Conservation (phyloP, 2,797 vertebrate species). For the Takifugu rubripes region DNA sequence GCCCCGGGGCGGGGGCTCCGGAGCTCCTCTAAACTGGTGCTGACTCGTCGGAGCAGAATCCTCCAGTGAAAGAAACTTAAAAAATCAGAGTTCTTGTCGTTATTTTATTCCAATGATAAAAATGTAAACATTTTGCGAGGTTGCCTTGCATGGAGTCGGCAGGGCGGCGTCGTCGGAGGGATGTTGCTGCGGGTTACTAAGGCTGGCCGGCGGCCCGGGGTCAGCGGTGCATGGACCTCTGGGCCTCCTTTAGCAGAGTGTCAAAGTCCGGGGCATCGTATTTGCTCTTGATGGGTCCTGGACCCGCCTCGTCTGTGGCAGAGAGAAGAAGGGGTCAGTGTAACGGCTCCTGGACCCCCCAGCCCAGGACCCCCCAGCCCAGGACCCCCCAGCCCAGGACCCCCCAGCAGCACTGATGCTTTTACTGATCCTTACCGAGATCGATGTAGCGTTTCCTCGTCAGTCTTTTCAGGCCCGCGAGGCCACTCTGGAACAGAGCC, state of each 20-base stretch:
- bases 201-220: conserved; percentile 72
- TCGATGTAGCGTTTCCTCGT: conserved; percentile 90
- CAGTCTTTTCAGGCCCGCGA: conserved; percentile 77
- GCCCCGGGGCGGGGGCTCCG: conserved; percentile 35
- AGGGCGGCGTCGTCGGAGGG: conserved; percentile 48
- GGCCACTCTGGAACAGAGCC: conserved; percentile 79
- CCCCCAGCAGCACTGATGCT: too few species aligned
- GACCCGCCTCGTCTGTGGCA: conserved; percentile 79
- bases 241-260: conserved; percentile 97
- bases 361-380: too few species aligned
- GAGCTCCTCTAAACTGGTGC: conserved; percentile 9
- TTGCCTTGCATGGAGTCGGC: conserved; percentile 87
- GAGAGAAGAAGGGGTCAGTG: neutral
- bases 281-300: conserved; percentile 90
- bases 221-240: conserved; percentile 97
- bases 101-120: conserved; percentile 86
- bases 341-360: neutral
- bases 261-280: conserved; percentile 98
- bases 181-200: conserved; percentile 56
- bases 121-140: conserved; percentile 99
- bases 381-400: too few species aligned
- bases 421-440: conserved; percentile 78
- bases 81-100: conserved; percentile 61
- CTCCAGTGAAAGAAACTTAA: conserved; percentile 33
- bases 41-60: conserved; percentile 23